Base-by-base conservation (phyloP, 2,888 invertebrate species). In the Stictocephala bisonia region DNA sequence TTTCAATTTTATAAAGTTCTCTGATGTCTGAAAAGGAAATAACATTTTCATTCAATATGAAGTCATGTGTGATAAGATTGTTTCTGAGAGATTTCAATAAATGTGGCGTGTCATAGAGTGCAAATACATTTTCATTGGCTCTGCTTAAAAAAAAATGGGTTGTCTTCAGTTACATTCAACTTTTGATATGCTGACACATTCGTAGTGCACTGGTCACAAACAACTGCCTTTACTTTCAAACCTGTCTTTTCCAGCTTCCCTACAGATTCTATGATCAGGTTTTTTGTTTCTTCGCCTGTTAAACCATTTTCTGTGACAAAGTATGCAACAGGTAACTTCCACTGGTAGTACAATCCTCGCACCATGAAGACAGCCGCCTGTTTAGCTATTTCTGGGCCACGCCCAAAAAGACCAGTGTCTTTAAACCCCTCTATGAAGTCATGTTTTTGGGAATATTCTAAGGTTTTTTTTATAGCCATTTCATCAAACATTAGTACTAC, bases 401-500 rank as follows among this genome's bases (percentile, higher is more conserved):
- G 72, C 13, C 76, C 78, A 15, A 77, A 73, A 60, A 58, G 53
- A 9, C 78, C 80, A 4, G 77, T 48, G 72, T 81, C 78, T 68
- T 78, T 64, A 56, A 73, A 80, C 11, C 79, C 79, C 50, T 78
- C 79, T 13, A 79, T 72, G 6, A 76, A 13, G 71, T 80, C 78
- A 35, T 68, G 58, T 73, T 77, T 74, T 1, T 73, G 60, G 35
- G 78, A 75, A 7, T 77, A 80, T 18, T 79, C 74, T 3, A 79
- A 74, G 50, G 71, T 76, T 31, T 71, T 66, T 53, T 76, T 80
- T 0, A 79, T 77, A 22, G 75, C 29, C 76, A 79, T 79, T 72
- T 79, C 79, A 73, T 81, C 77, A 75, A 76, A 77, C 74, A 80
- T 74, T 4, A 80, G 56, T 35, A 79, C 78, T 66, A 78, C 78